phyloP scores from a whole-genome alignment of 2,113 vertebrate genomes.

The Xiphias gladius region DNA sequence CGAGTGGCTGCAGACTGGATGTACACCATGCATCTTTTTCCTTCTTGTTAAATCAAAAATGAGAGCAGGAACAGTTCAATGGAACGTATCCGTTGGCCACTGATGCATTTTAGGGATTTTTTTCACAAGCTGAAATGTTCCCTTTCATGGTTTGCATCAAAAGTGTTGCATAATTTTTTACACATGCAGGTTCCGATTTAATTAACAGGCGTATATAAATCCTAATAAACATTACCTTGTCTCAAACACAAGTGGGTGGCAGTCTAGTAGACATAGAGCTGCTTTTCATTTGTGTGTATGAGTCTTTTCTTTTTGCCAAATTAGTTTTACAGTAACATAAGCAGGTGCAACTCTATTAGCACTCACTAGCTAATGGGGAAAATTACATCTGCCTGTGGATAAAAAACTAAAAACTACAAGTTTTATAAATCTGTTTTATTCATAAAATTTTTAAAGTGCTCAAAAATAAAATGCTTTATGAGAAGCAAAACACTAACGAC shows the following conservation, averaged over 20 bases:
- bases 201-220: too few species aligned
- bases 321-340: not conserved
- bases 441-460: not conserved
- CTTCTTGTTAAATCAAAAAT: not conserved
- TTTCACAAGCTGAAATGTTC: not conserved
- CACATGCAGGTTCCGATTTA: not conserved
- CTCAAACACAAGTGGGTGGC: not conserved
- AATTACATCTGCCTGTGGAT: too few species aligned
- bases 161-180: not conserved
- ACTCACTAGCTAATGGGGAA: not conserved
- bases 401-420: not conserved
- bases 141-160: not conserved
- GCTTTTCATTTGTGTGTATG: not conserved
- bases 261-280: not conserved
- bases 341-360: not conserved
- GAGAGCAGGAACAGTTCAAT: not conserved
- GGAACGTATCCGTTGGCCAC: not conserved
- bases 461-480: not conserved
- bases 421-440: not conserved
- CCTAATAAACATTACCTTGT: not conserved
- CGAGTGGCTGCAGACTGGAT: slow-evolving; percentile 30
- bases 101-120: not conserved
- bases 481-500: not conserved
- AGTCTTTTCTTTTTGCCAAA: not conserved
- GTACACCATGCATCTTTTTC: not conserved